These are phyloP conservation scores for Rhineura floridana DNA, from an alignment of 2,113 vertebrate genomes.

Conservation along the genomic window DNA sequence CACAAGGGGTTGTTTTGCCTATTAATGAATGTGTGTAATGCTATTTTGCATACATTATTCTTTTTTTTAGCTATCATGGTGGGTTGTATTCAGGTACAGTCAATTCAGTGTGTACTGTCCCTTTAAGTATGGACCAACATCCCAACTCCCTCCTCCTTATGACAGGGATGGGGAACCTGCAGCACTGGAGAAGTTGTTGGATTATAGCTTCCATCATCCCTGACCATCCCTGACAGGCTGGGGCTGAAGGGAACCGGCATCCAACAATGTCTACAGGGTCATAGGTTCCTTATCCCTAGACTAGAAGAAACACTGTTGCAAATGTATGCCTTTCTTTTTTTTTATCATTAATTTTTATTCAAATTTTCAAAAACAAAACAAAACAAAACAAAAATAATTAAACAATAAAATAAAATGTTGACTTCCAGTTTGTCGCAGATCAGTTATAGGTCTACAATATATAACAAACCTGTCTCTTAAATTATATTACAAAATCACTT, in stretches of 20 bases:
- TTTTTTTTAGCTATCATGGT: neutral
- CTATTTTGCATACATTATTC: neutral
- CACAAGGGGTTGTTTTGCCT: too few species aligned
- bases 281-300: neutral
- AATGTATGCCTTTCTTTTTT: too few species aligned
- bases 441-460: too few species aligned
- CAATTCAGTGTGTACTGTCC: neutral
- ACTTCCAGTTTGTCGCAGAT: too few species aligned
- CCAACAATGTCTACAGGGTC: neutral
- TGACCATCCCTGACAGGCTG: neutral
- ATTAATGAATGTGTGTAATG: too few species aligned
- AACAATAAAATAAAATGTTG: too few species aligned
- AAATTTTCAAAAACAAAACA: too few species aligned
- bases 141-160: neutral
- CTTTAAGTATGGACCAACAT: neutral
- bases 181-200: neutral
- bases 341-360: too few species aligned
- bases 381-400: too few species aligned
- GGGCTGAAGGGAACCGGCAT: neutral
- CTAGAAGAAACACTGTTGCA: neutral
- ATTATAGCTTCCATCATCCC: neutral
- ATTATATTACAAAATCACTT: too few species aligned
- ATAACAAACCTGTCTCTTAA: too few species aligned
- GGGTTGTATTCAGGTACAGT: neutral
- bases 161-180: neutral